A percentile compares a stretch with the other conserved stretches of the same genome.
phyloP scores from a whole-genome alignment of 2,113 vertebrate genomes.

The Pelodiscus sinensis region DNA sequence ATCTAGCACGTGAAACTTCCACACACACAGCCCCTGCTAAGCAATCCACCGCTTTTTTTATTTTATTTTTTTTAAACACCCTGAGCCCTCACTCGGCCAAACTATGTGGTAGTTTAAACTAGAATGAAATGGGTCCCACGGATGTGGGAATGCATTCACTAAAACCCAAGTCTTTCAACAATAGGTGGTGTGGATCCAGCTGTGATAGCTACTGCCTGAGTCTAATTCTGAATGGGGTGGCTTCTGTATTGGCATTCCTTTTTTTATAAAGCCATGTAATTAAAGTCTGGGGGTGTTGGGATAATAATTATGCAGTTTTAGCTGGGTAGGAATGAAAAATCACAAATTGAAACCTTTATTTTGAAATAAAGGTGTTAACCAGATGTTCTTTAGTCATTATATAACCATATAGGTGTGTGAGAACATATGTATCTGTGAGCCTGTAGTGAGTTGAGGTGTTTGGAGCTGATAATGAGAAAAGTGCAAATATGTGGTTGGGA shows the following conservation, averaged over 20 bases:
- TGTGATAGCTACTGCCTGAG: not conserved
- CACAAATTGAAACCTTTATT: constrained; percentile 48
- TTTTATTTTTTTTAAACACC: too few relatives aligned
- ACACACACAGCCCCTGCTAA: not conserved
- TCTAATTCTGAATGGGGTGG: not conserved
- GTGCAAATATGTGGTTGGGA: fast-evolving
- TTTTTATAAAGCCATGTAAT: constrained; percentile 45
- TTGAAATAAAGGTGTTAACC: constrained; percentile 26
- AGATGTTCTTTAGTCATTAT: not conserved
- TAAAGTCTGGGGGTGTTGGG: constrained; percentile 70
- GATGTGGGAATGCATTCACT: not conserved
- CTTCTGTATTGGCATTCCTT: constrained; percentile 35
- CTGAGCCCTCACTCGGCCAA: not conserved
- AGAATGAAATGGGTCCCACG: constrained; percentile 5
- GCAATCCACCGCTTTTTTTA: too few relatives aligned
- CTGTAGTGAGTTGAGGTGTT: not conserved
- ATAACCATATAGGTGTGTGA: not conserved
- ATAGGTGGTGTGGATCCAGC: not conserved
- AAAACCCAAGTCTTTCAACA: not conserved
- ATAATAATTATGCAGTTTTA: constrained; percentile 75
- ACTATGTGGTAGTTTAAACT: not conserved
- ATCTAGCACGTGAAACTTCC: not conserved
- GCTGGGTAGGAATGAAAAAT: constrained; percentile 72
- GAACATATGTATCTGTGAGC: not conserved
- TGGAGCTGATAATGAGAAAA: not conserved